These are phyloP conservation scores for Coluber constrictor DNA, from an alignment of 2,797 vertebrate species.

Conservation along the genomic window DNA sequence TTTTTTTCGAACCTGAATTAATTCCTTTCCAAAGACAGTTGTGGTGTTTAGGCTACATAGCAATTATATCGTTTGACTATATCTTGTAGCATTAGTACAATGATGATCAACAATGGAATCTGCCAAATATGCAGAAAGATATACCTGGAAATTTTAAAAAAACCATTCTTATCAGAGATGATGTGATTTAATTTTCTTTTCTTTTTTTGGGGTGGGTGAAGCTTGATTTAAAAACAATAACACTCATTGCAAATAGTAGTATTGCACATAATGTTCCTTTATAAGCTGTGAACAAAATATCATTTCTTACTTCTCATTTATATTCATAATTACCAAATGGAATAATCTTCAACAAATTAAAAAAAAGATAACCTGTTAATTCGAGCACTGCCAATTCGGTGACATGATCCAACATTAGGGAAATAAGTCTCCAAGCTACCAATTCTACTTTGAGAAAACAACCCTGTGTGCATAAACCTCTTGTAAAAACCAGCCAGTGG, in stretches of 20 bases:
- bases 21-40: background rate
- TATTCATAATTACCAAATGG: slow-evolving; percentile 20
- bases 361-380: background rate
- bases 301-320: background rate
- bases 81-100: background rate
- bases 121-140: background rate
- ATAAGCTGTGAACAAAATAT: background rate
- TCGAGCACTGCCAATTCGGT: background rate
- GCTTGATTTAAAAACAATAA: background rate
- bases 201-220: background rate
- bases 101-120: background rate
- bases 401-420: background rate
- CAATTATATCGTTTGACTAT: background rate
- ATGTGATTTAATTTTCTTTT: background rate
- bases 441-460: slow-evolving; percentile 24
- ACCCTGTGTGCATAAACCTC: background rate
- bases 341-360: background rate
- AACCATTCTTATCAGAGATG: background rate
- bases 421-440: background rate
- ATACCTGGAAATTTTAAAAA: background rate
- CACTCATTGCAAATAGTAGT: background rate
- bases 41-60: background rate
- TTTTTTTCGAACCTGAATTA: background rate
- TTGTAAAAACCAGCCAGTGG: background rate
- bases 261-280: slow-evolving; percentile 1